phyloP scores from a whole-genome alignment of 1,140 invertebrate genomes.

The Eumaeus atala region DNA sequence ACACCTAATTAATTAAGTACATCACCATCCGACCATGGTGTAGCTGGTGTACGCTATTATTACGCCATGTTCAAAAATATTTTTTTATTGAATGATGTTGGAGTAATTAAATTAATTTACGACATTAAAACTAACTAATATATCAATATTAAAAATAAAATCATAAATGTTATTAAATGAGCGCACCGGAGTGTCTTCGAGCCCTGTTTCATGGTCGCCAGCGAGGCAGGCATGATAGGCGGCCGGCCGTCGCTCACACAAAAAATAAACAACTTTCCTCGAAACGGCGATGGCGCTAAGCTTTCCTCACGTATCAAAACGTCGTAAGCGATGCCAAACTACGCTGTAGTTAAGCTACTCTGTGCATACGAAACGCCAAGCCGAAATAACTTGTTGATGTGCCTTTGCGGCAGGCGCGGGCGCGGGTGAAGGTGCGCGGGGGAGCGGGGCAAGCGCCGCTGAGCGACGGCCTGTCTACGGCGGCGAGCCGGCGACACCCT shows the following conservation, averaged over 20 bases:
- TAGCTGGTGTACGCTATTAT: no score
- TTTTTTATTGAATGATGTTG: no score
- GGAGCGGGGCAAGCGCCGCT: slow-evolving; percentile 57
- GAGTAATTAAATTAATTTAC: no score
- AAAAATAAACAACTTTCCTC: slow-evolving; percentile 73
- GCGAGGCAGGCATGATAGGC: slow-evolving; percentile 57
- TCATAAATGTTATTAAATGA: no score
- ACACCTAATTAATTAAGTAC: no score
- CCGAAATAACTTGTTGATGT: slow-evolving; percentile 73
- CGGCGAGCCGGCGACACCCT: slow-evolving; percentile 90
- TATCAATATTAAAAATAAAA: no score
- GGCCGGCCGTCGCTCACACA: slow-evolving; percentile 55
- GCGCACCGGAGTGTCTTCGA: slow-evolving; percentile 5
- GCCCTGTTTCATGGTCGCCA: slow-evolving; percentile 17
- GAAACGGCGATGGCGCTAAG: slow-evolving; percentile 72
- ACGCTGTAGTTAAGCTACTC: slow-evolving; percentile 46
- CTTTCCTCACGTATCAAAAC: slow-evolving; percentile 33
- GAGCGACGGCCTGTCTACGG: slow-evolving; percentile 84
- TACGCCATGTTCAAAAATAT: no score
- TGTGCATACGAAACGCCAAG: slow-evolving; percentile 34
- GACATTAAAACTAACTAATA: no score
- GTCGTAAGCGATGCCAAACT: slow-evolving; percentile 32
- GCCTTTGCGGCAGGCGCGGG: slow-evolving; percentile 47
- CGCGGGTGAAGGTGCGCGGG: slow-evolving; percentile 40
- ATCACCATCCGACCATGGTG: no score